phyloP scores from a whole-genome alignment of 2,113 vertebrate species.

The Boleophthalmus pectinirostris region DNA sequence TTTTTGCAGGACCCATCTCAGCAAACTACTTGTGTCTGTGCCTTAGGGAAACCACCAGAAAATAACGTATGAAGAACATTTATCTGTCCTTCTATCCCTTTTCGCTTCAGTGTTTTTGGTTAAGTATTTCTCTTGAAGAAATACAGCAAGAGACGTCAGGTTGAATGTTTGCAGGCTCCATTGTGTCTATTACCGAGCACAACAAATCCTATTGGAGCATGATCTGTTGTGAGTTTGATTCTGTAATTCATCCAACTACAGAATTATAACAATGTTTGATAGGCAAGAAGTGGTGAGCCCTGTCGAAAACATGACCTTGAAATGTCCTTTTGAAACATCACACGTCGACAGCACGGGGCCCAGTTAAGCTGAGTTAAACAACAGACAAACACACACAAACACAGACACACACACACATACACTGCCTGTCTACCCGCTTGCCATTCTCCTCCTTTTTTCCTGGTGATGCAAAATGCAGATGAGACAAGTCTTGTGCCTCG shows the following conservation, averaged over 20 bases:
- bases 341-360: conserved; percentile 57
- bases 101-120: background rate
- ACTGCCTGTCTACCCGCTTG: conserved; percentile 49
- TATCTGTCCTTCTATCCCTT: background rate
- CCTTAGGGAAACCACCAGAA: background rate
- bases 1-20: background rate
- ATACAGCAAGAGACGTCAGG: conserved; percentile 19
- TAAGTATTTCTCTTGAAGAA: conserved; percentile 14
- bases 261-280: conserved; percentile 73
- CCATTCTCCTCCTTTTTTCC: conserved; percentile 60
- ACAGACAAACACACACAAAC: conserved; percentile 12
- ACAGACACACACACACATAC: conserved; percentile 13
- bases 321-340: conserved; percentile 74
- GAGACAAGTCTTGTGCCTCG: conserved; percentile 73
- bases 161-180: conserved; percentile 37
- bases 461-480: conserved; percentile 81
- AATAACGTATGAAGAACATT: background rate
- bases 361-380: conserved; percentile 66
- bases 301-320: conserved; percentile 78
- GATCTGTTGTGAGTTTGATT: conserved; percentile 66
- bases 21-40: background rate
- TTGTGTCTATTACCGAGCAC: conserved; percentile 60
- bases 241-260: conserved; percentile 69
- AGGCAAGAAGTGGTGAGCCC: conserved; percentile 51
- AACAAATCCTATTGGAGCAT: conserved; percentile 63